Conservation (phyloP, 2,888 invertebrate species). For the Eilema depressum region DNA sequence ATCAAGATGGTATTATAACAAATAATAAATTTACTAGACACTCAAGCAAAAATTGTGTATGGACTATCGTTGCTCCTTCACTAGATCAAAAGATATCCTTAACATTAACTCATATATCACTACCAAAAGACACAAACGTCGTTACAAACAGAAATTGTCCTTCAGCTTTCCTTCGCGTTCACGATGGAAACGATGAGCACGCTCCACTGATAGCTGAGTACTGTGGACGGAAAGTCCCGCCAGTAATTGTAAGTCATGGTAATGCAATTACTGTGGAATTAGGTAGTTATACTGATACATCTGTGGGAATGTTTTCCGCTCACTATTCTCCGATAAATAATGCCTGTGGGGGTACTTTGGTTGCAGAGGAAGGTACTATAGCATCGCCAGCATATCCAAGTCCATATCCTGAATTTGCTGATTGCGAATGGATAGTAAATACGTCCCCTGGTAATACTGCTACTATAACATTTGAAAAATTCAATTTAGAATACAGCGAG, state of each 20-base stretch:
- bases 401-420: slow-evolving; percentile 89
- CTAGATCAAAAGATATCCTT: slow-evolving; percentile 89
- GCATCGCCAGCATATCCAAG: slow-evolving; percentile 95
- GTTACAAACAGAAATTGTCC: slow-evolving; percentile 68
- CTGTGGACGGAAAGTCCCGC: slow-evolving; percentile 89
- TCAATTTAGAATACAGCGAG: slow-evolving; percentile 90
- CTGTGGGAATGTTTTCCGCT: slow-evolving; percentile 71
- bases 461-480: slow-evolving; percentile 88
- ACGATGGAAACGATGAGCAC: slow-evolving; percentile 89
- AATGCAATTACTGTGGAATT: slow-evolving; percentile 86
- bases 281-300: slow-evolving; percentile 65
- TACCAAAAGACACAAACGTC: slow-evolving; percentile 63
- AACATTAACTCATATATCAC: slow-evolving; percentile 88
- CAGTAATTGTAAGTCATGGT: slow-evolving; percentile 90
- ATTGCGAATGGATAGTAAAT: slow-evolving; percentile 91
- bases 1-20: slow-evolving; percentile 85
- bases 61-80: slow-evolving; percentile 88
- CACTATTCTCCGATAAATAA: slow-evolving; percentile 78
- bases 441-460: slow-evolving; percentile 89
- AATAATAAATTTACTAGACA: slow-evolving; percentile 69
- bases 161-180: slow-evolving; percentile 83
- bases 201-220: slow-evolving; percentile 89
- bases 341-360: slow-evolving; percentile 94
- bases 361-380: slow-evolving; percentile 90
- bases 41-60: slow-evolving; percentile 88